A percentile compares a stretch with the other conserved stretches of the same genome.
Conservation (phyloP, 2,888 invertebrate genomes). For the Macrophya annulata region DNA sequence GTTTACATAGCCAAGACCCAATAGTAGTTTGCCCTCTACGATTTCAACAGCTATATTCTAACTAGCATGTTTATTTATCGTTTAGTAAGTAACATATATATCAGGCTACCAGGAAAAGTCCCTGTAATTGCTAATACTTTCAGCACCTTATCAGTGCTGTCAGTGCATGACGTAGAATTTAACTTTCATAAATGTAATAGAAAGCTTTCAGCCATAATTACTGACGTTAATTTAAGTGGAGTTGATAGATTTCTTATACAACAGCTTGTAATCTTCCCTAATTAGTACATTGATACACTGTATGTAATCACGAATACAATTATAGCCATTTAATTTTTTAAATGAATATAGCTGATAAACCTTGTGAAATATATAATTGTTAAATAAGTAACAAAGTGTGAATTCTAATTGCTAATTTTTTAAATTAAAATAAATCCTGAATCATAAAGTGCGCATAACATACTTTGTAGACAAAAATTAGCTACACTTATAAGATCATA, state of each 20-base stretch:
- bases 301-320: background rate
- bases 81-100: constrained; percentile 30
- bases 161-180: constrained; percentile 37
- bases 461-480: background rate
- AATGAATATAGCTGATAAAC: background rate
- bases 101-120: constrained; percentile 25
- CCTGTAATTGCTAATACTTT: background rate
- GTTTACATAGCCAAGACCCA: background rate
- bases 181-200: constrained; percentile 48
- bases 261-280: background rate
- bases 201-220: constrained; percentile 33
- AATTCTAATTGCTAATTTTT: background rate
- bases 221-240: background rate
- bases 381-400: background rate
- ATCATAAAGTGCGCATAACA: background rate
- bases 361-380: background rate
- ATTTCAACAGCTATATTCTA: constrained; percentile 35
- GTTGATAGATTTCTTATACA: constrained; percentile 14
- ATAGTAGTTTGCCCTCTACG: constrained; percentile 10
- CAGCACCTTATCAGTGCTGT: constrained; percentile 30
- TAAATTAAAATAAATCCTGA: background rate
- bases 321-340: background rate
- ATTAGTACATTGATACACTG: background rate
- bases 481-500: background rate
- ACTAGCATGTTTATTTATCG: constrained; percentile 43